These are phyloP conservation scores for Acrobasis suavella DNA, from an alignment of 2,888 invertebrate species.

Conservation along the genomic window DNA sequence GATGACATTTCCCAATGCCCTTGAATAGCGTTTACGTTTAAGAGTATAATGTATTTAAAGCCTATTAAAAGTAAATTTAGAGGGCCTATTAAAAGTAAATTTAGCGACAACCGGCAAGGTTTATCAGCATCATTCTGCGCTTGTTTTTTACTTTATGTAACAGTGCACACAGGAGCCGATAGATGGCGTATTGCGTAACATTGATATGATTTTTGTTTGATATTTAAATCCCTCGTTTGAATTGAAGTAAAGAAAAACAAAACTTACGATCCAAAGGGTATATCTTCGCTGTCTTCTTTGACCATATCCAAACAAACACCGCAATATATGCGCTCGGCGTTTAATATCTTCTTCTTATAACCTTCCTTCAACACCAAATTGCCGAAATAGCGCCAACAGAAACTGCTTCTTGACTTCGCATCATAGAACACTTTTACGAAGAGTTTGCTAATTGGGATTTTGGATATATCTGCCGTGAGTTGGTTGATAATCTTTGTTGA, in stretches of 20 bases:
- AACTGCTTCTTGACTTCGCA: background rate
- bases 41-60: no score
- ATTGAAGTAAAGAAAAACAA: background rate
- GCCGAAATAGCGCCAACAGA: constrained; percentile 11
- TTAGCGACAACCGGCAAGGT: no score
- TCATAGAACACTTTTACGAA: background rate
- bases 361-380: background rate
- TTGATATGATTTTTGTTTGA: background rate
- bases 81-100: no score
- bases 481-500: background rate
- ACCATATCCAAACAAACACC: background rate
- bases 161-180: background rate
- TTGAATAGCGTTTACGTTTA: background rate
- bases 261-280: constrained; percentile 4
- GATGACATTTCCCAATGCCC: no score
- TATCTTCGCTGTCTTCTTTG: constrained; percentile 3
- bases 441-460: background rate
- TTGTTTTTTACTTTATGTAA: background rate
- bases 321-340: background rate
- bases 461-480: background rate
- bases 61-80: no score
- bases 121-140: background rate
- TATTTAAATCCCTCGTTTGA: background rate
- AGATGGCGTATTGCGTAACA: background rate
- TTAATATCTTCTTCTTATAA: constrained; percentile 1